Base-by-base conservation (phyloP, 2,113 vertebrate species). In the Mormyrus lacerda region DNA sequence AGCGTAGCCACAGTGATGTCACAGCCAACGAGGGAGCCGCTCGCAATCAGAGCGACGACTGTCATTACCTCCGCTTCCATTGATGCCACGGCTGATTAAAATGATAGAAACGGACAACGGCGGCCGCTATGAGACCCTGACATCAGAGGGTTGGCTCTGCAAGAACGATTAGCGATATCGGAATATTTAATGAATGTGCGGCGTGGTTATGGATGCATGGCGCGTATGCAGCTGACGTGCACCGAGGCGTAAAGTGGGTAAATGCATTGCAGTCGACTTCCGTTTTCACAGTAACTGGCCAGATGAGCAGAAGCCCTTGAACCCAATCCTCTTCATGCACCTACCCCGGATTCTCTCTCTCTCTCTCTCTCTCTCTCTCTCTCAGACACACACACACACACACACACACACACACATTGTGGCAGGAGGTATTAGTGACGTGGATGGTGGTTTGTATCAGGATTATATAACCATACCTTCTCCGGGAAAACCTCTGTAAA, bases 401-500 rank as follows among this genome's bases (percentile, higher is more conserved):
- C 86, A 7, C 50, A 35, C 13, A 53, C 69, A 50, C 73, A 89
- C 85, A 91, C 89, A 88, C 90, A 92, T 93, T 91, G 92, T 91
- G 87, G 92, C 92, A 91, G 93, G 91, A 94, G 94, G 93, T 94
- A 93, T 95, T 95, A 95, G 94, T 92, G 93, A 94, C 93, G 91
- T 93, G 94, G 95, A 94, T 94, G 94, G 94, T 93, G 93, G 93
- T 93, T 92, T 91, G 89, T 86, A 90, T 89, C 35, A 85, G 91
- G 91, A 92, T 95, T 95, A 93, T 91, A 89, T 95, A 95, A 95
- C 93, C 90, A 89, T 91, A 87, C 95, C 93, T 95, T 95, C 92
- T 87, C 88, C 91, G 92, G 92, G 92, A 82, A 94, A 93, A 94
- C 92, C 93, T 94, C 92, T 92, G 91, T 90, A 89, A 94, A 92